A percentile compares a stretch with the other conserved stretches of the same genome.
Evolutionary conservation across 2,797 vertebrate genomes (phyloP).

Genomic region (Falco cherrug): DNA sequence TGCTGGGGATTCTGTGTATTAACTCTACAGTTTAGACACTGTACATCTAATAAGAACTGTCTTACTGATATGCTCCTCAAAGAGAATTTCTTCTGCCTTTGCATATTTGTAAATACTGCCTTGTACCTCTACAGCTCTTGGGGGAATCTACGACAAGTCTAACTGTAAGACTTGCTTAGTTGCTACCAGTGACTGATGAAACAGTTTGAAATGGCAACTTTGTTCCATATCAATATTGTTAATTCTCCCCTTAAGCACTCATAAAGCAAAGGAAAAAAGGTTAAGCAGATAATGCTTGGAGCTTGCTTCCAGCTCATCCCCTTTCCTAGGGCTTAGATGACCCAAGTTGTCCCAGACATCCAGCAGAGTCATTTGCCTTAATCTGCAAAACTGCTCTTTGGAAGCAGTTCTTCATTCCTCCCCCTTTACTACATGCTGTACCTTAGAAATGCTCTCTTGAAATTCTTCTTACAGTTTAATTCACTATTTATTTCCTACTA

Average conservation of each 20-base stretch:
- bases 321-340: constrained; percentile 35
- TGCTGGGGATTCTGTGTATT: not conserved
- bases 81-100: not conserved
- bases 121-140: not conserved
- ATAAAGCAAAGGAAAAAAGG: constrained; percentile 22
- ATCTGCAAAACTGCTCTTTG: not conserved
- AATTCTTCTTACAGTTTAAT: not conserved
- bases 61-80: not conserved
- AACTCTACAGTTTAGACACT: not conserved
- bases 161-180: not conserved
- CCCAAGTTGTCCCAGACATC: constrained; percentile 18
- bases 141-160: not conserved
- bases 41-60: not conserved
- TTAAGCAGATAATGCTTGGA: constrained; percentile 52
- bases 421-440: not conserved
- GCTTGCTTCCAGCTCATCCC: constrained; percentile 28
- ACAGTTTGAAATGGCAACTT: not conserved
- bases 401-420: not conserved
- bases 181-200: not conserved
- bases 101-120: not conserved
- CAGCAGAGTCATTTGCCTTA: not conserved
- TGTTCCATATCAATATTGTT: not conserved
- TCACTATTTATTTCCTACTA: not conserved
- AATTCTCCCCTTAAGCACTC: not conserved
- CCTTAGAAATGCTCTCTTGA: not conserved